Percentiles rank a stretch among this genome's conserved stretches.
Conservation (phyloP, 2,113 vertebrate genomes). For the Tyto alba region DNA sequence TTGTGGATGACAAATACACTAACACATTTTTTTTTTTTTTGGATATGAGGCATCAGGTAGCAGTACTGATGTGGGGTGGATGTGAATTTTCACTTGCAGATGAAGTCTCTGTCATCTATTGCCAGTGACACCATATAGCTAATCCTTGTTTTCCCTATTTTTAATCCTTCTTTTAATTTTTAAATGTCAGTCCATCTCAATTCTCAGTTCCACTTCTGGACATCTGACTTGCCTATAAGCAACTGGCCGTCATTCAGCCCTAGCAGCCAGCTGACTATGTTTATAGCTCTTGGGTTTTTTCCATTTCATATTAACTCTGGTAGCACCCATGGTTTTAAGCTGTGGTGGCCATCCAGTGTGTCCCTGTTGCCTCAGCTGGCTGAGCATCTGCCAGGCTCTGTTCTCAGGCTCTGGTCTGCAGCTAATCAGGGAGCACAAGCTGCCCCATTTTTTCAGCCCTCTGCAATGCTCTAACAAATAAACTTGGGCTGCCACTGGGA, state of each 20-base stretch:
- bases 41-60: background rate
- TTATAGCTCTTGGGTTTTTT: background rate
- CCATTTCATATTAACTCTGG: background rate
- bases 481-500: background rate
- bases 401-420: background rate
- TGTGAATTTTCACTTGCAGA: background rate
- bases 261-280: background rate
- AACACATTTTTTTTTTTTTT: background rate
- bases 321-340: background rate
- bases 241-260: background rate
- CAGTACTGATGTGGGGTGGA: background rate
- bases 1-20: background rate
- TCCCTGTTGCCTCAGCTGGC: background rate
- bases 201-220: background rate
- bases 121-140: background rate
- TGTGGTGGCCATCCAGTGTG: background rate
- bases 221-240: background rate
- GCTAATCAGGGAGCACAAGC: background rate
- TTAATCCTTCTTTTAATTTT: background rate
- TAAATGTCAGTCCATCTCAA: background rate
- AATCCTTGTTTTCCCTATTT: background rate
- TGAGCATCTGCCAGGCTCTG: background rate
- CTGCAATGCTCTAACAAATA: background rate
- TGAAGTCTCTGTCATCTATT: background rate
- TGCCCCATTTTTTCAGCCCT: background rate